Percentiles rank a stretch among this genome's conserved stretches.
Evolutionary conservation across 2,797 vertebrate genomes (phyloP).

Genomic region (Gambusia yucatana): DNA sequence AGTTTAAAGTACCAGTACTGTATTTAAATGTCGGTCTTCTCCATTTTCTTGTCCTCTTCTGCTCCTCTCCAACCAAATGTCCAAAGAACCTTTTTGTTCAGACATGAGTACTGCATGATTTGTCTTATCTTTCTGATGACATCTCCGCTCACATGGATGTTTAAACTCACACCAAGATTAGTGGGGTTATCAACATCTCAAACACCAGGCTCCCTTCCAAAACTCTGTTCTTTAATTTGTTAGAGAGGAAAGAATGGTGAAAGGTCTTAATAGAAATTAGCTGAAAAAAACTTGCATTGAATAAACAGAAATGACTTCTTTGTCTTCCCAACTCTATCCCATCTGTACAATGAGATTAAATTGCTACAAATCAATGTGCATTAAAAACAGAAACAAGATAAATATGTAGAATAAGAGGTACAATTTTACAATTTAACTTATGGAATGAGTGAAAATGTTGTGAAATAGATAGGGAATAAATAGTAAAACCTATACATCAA

Average conservation of each 20-base stretch:
- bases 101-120: conserved; percentile 61
- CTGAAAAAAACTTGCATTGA: background rate
- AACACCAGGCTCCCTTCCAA: conserved; percentile 16
- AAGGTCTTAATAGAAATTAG: background rate
- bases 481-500: background rate
- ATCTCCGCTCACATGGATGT: conserved; percentile 31
- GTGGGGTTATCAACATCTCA: conserved; percentile 22
- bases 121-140: conserved; percentile 44
- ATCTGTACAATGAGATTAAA: background rate
- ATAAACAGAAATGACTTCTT: background rate
- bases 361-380: background rate
- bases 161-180: conserved; percentile 28
- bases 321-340: background rate
- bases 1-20: background rate
- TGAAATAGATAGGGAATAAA: background rate
- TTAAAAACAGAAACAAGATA: background rate
- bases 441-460: background rate
- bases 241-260: background rate
- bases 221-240: conserved; percentile 12
- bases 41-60: background rate
- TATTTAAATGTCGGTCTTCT: background rate
- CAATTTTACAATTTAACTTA: background rate
- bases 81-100: conserved; percentile 43
- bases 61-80: conserved; percentile 9
- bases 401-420: background rate